Conservation (phyloP, 2,113 vertebrate genomes). For the Pituophis catenifer region DNA sequence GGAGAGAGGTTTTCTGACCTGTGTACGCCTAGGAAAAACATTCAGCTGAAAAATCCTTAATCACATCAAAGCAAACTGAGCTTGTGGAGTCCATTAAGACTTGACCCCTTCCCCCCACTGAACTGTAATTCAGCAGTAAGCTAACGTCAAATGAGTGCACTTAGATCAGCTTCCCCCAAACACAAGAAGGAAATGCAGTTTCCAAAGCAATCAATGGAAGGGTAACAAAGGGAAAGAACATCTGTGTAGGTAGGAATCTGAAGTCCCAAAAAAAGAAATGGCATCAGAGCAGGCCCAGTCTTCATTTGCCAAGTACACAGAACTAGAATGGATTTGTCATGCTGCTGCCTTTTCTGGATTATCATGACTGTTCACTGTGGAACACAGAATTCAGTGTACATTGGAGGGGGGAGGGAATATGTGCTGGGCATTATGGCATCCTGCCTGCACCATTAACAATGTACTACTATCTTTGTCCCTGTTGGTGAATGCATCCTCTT, state of each 20-base stretch:
- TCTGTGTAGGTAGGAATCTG: neutral
- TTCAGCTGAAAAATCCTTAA: neutral
- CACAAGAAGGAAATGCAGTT: neutral
- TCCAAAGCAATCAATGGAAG: neutral
- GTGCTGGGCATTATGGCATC: neutral
- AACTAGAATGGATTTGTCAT: neutral
- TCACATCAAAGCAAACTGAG: neutral
- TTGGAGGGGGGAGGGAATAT: neutral
- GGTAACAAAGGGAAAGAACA: neutral
- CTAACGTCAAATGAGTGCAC: neutral
- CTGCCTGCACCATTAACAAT: neutral
- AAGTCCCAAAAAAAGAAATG: neutral
- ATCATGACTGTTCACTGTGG: neutral
- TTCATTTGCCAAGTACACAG: neutral
- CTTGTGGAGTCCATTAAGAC: neutral
- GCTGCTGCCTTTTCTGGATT: neutral
- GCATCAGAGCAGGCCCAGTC: neutral
- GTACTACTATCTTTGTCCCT: neutral
- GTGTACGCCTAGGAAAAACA: neutral
- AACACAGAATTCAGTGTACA: neutral
- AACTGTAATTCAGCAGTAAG: neutral
- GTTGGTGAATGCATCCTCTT: neutral
- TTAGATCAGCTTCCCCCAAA: neutral
- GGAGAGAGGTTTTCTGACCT: neutral
- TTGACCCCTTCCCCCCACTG: neutral